phyloP scores from a whole-genome alignment of 2,113 vertebrate genomes.

The Salvelinus fontinalis region DNA sequence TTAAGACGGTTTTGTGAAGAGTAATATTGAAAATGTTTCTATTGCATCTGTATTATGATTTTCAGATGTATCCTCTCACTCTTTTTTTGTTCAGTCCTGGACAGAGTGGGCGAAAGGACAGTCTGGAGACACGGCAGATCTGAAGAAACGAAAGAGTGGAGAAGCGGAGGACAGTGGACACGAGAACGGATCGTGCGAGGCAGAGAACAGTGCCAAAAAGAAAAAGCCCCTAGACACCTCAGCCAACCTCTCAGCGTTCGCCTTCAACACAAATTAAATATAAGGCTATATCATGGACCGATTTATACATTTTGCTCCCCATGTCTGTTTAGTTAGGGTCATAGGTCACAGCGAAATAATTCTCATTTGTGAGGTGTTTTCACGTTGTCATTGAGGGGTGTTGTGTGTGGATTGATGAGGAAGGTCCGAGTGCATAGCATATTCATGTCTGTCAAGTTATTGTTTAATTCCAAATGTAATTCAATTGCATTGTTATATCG shows the following conservation, averaged over 20 bases:
- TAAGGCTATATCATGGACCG: neutral
- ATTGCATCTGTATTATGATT: neutral
- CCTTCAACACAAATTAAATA: constrained; percentile 81
- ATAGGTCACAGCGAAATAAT: neutral
- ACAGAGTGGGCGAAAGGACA: constrained; percentile 81
- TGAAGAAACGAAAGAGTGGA: constrained; percentile 82
- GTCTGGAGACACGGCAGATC: constrained; percentile 61
- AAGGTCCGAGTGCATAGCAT: too few relatives aligned
- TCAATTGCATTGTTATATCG: too few relatives aligned
- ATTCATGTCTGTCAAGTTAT: too few relatives aligned
- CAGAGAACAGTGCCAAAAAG: constrained; percentile 77
- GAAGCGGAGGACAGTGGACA: constrained; percentile 44
- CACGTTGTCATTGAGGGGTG: too few relatives aligned
- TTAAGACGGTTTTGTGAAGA: neutral
- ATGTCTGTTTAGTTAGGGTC: neutral
- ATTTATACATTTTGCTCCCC: neutral
- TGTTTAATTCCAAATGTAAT: too few relatives aligned
- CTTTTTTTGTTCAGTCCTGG: constrained; percentile 75
- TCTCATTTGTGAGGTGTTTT: neutral
- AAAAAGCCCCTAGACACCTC: constrained; percentile 73
- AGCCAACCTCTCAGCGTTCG: constrained; percentile 85
- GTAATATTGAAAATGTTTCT: neutral
- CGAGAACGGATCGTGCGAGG: constrained; percentile 33
- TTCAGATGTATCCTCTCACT: neutral
- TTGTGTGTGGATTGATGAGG: too few relatives aligned